Base-by-base conservation (phyloP, 2,888 invertebrate species). In the Steinernema hermaphroditum region DNA sequence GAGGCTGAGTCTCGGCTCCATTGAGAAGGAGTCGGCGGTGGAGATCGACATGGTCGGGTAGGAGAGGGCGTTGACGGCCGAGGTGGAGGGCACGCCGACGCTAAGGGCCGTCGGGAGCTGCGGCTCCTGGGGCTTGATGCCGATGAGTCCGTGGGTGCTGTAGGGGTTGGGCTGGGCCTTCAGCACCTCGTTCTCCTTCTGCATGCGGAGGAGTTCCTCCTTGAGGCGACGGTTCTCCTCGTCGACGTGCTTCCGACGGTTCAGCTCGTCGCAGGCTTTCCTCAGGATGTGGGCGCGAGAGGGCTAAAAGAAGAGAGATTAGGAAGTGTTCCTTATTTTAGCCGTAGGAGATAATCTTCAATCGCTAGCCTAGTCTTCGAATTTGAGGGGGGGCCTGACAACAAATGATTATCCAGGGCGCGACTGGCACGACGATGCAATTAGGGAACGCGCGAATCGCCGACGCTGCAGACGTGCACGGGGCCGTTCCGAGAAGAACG, bases 351-450 rank as follows among this genome's bases (percentile, higher is more conserved):
- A n/a, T n/a, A n/a, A n/a, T n/a, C n/a, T 22, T 24, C 24, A 22
- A 24, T 6, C 37, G 37, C 37, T 37, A 37, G 12, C 50, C 50
- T 50, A 22, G 24, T 50, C 22, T 50, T 22, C 50, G 19, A 50
- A 50, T 24, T 24, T 50, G 24, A 50, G 19, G 19, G 50, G 22
- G n/a, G 22, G 62, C 62, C 32, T 62, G 62, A 62, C 62, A 62
- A 62, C 62, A 62, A 62, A 62, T 62, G 32, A 62, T 62, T 62
- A 62, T 62, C 16, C 32, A 32, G 12, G 32, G 34, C 19, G 16
- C 32, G 62, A 32, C 32, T 62, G 62, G 62, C 62, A 62, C 62
- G 62, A 62, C 29, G 62, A 62, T 62, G 62, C 62, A 62, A 62
- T 62, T 62, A 62, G 62, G 27, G 62, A 22, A 19, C 22, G 50